phyloP scores from a whole-genome alignment of 2,113 vertebrate species.

The Anarhynchus alexandrinus region DNA sequence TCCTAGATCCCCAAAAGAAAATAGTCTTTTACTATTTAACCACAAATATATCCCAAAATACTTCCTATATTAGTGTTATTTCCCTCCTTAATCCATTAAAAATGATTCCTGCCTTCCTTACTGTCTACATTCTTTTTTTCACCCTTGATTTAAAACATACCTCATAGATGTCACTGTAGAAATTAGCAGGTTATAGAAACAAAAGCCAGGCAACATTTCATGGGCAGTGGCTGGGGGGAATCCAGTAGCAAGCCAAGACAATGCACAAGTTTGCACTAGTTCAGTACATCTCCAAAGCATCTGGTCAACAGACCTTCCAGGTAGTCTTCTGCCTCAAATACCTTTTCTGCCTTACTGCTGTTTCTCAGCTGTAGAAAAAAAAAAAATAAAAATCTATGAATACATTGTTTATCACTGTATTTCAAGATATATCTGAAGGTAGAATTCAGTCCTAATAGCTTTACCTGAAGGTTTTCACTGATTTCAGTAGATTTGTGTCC shows the following conservation, averaged over 20 bases:
- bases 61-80: background rate
- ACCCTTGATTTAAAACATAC: background rate
- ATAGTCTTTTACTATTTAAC: background rate
- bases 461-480: background rate
- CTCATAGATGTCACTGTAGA: background rate
- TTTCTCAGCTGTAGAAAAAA: background rate
- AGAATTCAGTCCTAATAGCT: background rate
- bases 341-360: background rate
- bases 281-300: background rate
- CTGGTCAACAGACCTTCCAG: background rate
- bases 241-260: background rate
- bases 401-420: background rate
- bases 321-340: background rate
- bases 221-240: background rate
- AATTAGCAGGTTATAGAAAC: background rate
- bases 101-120: background rate
- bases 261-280: background rate
- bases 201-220: background rate
- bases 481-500: background rate
- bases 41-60: background rate
- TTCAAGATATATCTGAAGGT: background rate
- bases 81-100: background rate
- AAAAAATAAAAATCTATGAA: too few relatives aligned
- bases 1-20: background rate
- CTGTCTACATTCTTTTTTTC: background rate